These are phyloP conservation scores for Blastobasis lacticolella DNA, from an alignment of 2,888 invertebrate genomes.

Conservation along the genomic window DNA sequence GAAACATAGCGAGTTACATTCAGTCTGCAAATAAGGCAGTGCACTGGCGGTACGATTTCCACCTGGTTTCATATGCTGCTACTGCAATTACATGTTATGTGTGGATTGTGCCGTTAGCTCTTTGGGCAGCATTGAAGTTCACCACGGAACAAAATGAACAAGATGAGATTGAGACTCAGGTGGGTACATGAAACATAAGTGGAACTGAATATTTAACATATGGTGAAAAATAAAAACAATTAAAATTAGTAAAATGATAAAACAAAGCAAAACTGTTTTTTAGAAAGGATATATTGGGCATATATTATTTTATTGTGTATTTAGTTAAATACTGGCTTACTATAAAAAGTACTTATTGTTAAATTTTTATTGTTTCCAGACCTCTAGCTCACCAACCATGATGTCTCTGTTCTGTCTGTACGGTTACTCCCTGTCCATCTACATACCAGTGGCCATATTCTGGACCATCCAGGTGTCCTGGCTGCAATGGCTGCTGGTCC, in stretches of 20 bases:
- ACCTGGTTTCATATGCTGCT: constrained; percentile 92
- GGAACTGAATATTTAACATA: too few species aligned
- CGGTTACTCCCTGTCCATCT: constrained; percentile 95
- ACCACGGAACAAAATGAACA: constrained; percentile 75
- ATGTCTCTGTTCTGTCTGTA: constrained; percentile 94
- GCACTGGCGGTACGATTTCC: constrained; percentile 95
- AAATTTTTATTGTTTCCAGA: constrained; percentile 32
- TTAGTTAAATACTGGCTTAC: neutral
- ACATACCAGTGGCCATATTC: constrained; percentile 92
- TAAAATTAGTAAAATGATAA: too few species aligned
- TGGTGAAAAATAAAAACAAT: too few species aligned
- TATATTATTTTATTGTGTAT: too few species aligned
- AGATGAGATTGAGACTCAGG: constrained; percentile 78
- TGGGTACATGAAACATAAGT: constrained; percentile 22
- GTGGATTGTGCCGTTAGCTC: constrained; percentile 85
- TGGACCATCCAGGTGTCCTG: constrained; percentile 90
- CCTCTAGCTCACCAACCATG: constrained; percentile 76
- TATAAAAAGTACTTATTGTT: neutral
- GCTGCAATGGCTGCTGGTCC: constrained; percentile 91
- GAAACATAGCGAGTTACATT: constrained; percentile 93
- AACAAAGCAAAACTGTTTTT: too few species aligned
- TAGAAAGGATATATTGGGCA: too few species aligned
- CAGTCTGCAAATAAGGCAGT: constrained; percentile 80
- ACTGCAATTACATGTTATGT: constrained; percentile 92
- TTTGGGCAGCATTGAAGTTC: constrained; percentile 93